Evolutionary conservation across 35 echinoderm and acorn worm genomes (phyloP), one percentile per base, ranked within the genome.

Genomic region (Eucidaris tribuloides): DNA sequence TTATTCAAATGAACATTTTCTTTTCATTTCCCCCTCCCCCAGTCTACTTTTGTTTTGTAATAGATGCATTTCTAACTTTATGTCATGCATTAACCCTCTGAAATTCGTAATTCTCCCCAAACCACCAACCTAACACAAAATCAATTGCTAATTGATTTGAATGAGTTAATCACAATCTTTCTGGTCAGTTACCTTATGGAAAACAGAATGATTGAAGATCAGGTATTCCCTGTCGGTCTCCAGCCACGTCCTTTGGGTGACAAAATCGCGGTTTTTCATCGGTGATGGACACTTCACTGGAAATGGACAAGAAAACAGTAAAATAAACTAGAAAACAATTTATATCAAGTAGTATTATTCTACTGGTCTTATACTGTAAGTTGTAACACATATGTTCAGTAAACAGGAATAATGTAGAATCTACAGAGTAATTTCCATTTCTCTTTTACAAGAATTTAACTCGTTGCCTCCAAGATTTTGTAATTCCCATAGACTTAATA

Each of bases 151-250:
- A 25, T 20, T 31, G 18, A 32, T 25, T 20, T 19, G 14, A 5
- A 5, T 50, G n/a, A 68, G 15, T 49, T 22, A 77, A 78, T n/a
- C 31, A 62, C 30, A 7, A 55, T 48, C 43, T 35, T 77, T n/a
- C n/a, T n/a, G n/a, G n/a, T n/a, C n/a, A n/a, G n/a, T 82, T 87
- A 98, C 95, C 90, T 92, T 93, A 42, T 98, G 95, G 65, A 80
- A 98, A 31, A 98, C 78, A 22, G 95, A 98, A 72, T 98, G 95
- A 56, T 98, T 98, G 58, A 98, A 98, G 27, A 98, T 98, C 43
- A 93, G 58, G 31, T 76, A 98, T 42, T 93, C 86, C 2, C 52
- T 85, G 45, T 72, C 71, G 2, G 90, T 98, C 45, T 93, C 84
- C 55, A 98, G 54, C 95, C 95, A 98, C 20, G 91, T 93, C 84